Conservation (phyloP, 2,113 vertebrate species). For the Lagopus muta region DNA sequence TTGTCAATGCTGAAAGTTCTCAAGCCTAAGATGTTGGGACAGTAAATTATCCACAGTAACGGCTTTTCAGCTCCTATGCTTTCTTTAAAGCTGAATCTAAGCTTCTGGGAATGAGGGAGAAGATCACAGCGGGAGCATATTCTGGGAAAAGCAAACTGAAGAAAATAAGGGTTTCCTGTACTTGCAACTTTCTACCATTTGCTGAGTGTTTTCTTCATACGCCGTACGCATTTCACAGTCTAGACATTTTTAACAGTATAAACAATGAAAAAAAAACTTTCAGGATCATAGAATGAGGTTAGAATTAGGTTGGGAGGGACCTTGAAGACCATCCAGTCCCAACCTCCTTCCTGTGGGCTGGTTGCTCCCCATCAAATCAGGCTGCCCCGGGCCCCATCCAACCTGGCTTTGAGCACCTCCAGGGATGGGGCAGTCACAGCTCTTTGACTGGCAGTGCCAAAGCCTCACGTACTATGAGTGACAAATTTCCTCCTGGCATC, state of each 20-base stretch:
- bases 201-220: background rate
- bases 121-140: background rate
- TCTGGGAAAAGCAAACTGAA: background rate
- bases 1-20: background rate
- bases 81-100: background rate
- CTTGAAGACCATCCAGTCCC: background rate
- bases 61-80: accelerated
- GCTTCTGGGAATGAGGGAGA: background rate
- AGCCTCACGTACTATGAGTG: background rate
- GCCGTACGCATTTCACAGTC: accelerated
- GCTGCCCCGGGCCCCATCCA: background rate
- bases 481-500: too few relatives aligned
- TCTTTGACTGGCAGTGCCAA: background rate
- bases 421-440: background rate
- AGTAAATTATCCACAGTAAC: background rate
- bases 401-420: background rate
- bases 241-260: background rate
- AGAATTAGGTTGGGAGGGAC: background rate
- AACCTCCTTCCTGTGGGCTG: background rate
- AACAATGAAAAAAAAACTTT: background rate
- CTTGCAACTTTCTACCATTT: background rate
- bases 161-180: background rate
- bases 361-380: background rate
- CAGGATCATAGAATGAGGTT: background rate
- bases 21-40: accelerated